phyloP scores from a whole-genome alignment of 2,113 vertebrate species.

The Herpailurus yagouaroundi region DNA sequence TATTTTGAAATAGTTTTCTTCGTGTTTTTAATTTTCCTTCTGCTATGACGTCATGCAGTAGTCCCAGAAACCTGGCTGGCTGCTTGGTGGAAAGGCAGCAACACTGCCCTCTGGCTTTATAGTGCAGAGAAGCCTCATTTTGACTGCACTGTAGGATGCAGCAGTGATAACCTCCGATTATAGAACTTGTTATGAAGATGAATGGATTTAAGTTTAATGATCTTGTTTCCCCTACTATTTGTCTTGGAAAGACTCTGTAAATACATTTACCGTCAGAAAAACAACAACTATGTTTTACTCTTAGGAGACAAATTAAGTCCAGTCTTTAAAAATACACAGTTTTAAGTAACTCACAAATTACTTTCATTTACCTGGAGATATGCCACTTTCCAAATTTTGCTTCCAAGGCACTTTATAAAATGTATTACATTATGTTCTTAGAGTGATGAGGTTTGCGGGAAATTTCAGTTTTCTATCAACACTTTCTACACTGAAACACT shows the following conservation, averaged over 20 bases:
- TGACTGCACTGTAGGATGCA: background rate
- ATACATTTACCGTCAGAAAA: background rate
- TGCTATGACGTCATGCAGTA: constrained; percentile 76
- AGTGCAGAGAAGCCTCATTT: background rate
- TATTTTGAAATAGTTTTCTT: constrained; percentile 63
- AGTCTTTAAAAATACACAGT: background rate
- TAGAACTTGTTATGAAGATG: background rate
- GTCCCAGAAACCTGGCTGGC: constrained; percentile 50
- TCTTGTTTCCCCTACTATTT: background rate
- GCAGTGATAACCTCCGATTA: background rate
- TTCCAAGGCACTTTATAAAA: constrained; percentile 47
- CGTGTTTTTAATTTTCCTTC: constrained; percentile 62
- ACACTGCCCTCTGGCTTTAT: constrained; percentile 74
- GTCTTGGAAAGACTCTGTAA: constrained; percentile 21
- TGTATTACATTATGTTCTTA: constrained; percentile 26
- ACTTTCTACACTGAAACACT: constrained; percentile 24
- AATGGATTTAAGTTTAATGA: background rate
- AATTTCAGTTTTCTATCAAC: constrained; percentile 21
- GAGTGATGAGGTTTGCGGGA: constrained; percentile 24
- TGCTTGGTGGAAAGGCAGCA: constrained; percentile 32
- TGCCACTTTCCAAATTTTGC: constrained; percentile 19
- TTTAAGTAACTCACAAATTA: constrained; percentile 41
- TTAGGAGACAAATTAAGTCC: constrained; percentile 18
- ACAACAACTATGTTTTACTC: background rate
- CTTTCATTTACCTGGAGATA: constrained; percentile 24